phyloP scores from a whole-genome alignment of 2,888 invertebrate genomes.

The Hirtodrosophila alboralis region DNA sequence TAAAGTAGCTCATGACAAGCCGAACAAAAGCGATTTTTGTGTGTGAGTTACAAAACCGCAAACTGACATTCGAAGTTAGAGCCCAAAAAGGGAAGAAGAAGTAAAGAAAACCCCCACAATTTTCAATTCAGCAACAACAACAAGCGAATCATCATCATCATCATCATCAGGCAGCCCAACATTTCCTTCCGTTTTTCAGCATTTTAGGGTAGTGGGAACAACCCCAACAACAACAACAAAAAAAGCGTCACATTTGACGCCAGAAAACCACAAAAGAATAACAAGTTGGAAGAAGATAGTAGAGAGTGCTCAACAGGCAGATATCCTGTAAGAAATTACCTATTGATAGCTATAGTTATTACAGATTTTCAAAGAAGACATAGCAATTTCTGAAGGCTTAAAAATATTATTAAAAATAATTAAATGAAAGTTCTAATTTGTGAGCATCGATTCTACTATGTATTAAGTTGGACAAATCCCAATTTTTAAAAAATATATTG shows the following conservation, averaged over 20 bases:
- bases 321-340: constrained; percentile 22
- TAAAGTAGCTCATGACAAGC: constrained; percentile 2
- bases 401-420: too few relatives aligned
- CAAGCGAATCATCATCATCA: constrained; percentile 35
- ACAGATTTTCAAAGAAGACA: too few relatives aligned
- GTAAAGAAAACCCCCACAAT: constrained; percentile 31
- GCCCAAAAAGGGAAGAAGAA: constrained; percentile 31
- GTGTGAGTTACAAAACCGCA: constrained; percentile 53
- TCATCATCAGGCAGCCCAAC: constrained; percentile 52
- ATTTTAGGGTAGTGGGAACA: constrained; percentile 23
- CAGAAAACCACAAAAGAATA: constrained; percentile 43
- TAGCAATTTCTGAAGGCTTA: too few relatives aligned
- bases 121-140: constrained; percentile 31
- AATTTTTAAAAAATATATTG: too few relatives aligned
- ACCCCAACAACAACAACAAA: constrained; percentile 14
- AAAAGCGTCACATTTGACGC: constrained; percentile 64
- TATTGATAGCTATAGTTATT: too few relatives aligned
- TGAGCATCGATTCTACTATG: too few relatives aligned
- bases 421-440: too few relatives aligned
- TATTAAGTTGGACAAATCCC: too few relatives aligned
- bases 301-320: not conserved
- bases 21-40: constrained; percentile 47
- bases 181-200: constrained; percentile 57
- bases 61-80: constrained; percentile 39
- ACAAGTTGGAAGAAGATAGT: constrained; percentile 3